Evolutionary conservation across 35 echinoderm and acorn worm species (phyloP).

Genomic region (Antedon bifida): DNA sequence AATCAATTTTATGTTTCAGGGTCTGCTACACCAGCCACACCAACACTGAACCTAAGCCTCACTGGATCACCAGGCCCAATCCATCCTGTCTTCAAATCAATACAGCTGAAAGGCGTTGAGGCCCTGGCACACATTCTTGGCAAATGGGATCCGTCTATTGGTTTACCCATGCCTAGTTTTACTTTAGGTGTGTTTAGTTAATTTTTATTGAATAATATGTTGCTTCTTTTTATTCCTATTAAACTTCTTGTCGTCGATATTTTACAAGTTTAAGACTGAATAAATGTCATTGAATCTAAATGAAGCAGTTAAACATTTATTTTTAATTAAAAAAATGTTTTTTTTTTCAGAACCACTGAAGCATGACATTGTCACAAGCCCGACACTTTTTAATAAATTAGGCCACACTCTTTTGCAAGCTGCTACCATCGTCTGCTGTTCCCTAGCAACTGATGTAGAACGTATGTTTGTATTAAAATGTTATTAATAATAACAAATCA

Average conservation of each 20-base stretch:
- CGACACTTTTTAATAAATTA: not conserved
- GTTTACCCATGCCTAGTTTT: not conserved
- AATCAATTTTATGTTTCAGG: no score
- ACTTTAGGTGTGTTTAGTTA: not conserved
- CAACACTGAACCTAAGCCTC: constrained; percentile 41
- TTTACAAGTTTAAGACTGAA: no score
- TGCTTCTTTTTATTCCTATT: no score
- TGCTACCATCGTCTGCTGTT: not conserved
- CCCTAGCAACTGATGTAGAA: not conserved
- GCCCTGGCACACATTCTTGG: constrained; percentile 39
- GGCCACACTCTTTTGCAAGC: not conserved
- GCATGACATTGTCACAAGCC: not conserved
- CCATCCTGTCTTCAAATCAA: constrained; percentile 33
- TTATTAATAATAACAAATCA: no score
- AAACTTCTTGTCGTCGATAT: no score
- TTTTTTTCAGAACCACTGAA: not conserved
- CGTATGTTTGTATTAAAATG: not conserved
- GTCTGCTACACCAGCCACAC: constrained; percentile 47
- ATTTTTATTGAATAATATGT: not conserved
- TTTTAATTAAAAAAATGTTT: not conserved
- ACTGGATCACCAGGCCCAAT: not conserved
- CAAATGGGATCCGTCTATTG: not conserved
- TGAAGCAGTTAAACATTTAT: no score
- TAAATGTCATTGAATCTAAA: no score
- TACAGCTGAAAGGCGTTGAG: constrained; percentile 50